phyloP scores from a whole-genome alignment of 2,888 invertebrate genomes.

The Nymphalis urticae region DNA sequence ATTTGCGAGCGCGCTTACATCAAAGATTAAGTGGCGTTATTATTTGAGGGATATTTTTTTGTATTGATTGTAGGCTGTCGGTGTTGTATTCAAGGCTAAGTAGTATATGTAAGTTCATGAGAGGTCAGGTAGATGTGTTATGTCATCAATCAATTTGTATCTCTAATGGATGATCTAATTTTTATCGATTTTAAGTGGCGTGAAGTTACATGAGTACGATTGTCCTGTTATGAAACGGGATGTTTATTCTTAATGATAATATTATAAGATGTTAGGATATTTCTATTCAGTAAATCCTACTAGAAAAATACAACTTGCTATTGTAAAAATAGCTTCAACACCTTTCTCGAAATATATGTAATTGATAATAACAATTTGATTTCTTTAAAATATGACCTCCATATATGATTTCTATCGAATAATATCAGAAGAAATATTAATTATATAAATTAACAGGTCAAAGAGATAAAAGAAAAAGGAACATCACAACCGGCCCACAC shows the following conservation, averaged over 20 bases:
- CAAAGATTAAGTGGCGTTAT: conserved; percentile 38
- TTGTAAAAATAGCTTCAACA: too few species aligned
- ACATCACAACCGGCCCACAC: conserved; percentile 49
- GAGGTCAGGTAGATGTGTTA: conserved; percentile 33
- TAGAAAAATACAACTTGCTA: too few species aligned
- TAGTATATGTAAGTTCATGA: conserved; percentile 31
- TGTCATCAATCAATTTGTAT: conserved; percentile 34
- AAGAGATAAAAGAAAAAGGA: conserved; percentile 37
- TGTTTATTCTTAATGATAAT: neutral
- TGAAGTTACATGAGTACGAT: neutral
- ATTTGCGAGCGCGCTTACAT: conserved; percentile 72
- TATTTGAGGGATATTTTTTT: conserved; percentile 43
- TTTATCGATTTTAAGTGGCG: conserved; percentile 2
- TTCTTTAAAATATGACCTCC: neutral
- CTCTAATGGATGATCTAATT: conserved; percentile 24
- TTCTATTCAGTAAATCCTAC: too few species aligned
- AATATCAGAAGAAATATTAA: conserved; percentile 2
- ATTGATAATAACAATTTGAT: neutral
- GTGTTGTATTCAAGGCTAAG: conserved; percentile 35
- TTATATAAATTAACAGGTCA: conserved; percentile 35
- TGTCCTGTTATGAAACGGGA: neutral
- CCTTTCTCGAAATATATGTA: too few species aligned
- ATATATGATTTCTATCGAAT: neutral
- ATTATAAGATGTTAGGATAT: too few species aligned
- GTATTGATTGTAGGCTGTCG: conserved; percentile 28